A percentile compares a stretch with the other conserved stretches of the same genome.
phyloP scores from a whole-genome alignment of 1,140 invertebrate genomes.

The Oncopodura yosiiana region DNA sequence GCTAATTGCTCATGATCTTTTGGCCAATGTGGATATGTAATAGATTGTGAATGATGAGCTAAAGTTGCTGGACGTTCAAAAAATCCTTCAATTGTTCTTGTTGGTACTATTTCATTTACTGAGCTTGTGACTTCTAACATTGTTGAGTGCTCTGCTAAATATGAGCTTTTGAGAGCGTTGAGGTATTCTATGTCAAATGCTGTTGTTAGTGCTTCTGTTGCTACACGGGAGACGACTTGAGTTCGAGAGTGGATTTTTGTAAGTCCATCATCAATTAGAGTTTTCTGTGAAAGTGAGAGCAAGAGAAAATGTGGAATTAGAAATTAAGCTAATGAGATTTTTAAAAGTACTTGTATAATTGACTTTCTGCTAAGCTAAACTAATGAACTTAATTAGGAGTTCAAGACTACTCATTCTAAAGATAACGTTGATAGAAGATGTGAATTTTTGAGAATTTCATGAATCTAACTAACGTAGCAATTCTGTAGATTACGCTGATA shows the following conservation, averaged over 20 bases:
- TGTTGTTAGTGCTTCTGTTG: conserved; percentile 39
- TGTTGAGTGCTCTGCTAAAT: conserved; percentile 22
- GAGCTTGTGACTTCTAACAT: conserved; percentile 26
- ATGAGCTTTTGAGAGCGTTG: conserved; percentile 34
- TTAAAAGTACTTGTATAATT: conserved; percentile 30
- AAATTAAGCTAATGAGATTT: no score
- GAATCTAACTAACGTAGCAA: no score
- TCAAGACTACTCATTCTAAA: no score
- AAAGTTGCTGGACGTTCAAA: background rate
- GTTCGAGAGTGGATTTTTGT: conserved; percentile 39
- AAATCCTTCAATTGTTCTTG: conserved; percentile 13
- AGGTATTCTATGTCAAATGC: conserved; percentile 34
- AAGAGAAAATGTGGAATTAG: no score
- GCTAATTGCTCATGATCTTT: conserved; percentile 28
- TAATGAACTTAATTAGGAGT: no score
- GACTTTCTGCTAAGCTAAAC: no score
- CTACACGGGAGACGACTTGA: conserved; percentile 39
- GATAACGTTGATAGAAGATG: no score
- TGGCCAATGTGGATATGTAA: conserved; percentile 21
- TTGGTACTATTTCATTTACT: conserved; percentile 20
- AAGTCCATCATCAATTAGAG: conserved; percentile 22
- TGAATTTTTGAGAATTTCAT: no score
- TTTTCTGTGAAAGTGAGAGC: no score
- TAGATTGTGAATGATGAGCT: background rate
- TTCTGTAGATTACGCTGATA: no score